These are phyloP conservation scores for Drosophila carrolli DNA, from an alignment of 1,140 invertebrate genomes.

Conservation along the genomic window DNA sequence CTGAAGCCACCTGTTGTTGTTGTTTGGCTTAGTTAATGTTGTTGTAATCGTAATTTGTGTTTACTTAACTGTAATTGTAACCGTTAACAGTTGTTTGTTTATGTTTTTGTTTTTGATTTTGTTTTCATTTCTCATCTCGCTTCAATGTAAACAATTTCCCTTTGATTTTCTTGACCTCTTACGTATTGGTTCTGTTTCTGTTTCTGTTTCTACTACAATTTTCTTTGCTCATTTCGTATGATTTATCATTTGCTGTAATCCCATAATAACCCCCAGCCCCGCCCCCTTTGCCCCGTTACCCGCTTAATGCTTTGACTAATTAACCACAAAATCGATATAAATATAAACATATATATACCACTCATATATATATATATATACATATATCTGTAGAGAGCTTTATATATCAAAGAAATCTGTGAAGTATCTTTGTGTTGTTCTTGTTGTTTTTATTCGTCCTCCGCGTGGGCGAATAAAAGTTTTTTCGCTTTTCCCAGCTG, in stretches of 20 bases:
- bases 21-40: conserved; percentile 45
- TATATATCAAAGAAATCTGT: conserved; percentile 11
- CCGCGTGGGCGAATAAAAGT: conserved; percentile 25
- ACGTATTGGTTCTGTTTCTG: conserved; percentile 4
- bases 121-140: conserved; percentile 27
- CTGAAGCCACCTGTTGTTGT: conserved; percentile 48
- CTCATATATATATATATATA: conserved; percentile 5
- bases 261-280: neutral
- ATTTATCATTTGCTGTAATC: conserved; percentile 45
- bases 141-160: conserved; percentile 18
- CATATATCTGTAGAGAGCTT: conserved; percentile 4
- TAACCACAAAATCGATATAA: conserved; percentile 41
- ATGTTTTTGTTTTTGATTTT: conserved; percentile 38
- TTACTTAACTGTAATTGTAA: conserved; percentile 50
- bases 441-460: conserved; percentile 16
- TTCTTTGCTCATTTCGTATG: conserved; percentile 21
- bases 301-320: conserved; percentile 43
- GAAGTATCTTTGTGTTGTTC: conserved; percentile 32
- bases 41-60: conserved; percentile 48
- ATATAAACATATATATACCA: conserved; percentile 18
- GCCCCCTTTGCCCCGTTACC: neutral
- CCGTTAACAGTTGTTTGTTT: conserved; percentile 34
- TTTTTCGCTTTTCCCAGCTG: conserved; percentile 23
- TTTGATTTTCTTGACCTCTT: neutral
- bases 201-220: conserved; percentile 2